Evolutionary conservation across 2,888 invertebrate species (phyloP).

Genomic region (Spialia ferax): DNA sequence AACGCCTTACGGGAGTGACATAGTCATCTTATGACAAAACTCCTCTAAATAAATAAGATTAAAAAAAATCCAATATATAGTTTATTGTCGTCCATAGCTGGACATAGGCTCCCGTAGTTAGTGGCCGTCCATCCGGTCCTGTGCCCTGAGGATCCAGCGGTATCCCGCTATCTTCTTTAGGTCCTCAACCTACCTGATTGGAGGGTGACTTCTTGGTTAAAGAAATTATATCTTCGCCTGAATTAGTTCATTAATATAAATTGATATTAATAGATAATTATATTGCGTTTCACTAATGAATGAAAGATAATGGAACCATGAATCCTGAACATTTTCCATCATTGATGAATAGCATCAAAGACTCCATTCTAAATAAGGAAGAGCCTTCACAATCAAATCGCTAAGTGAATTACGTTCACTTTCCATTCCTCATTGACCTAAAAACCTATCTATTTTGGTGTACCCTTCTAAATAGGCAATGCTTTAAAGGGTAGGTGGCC

Average conservation of each 20-base stretch:
- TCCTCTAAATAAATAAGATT: no score
- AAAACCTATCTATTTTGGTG: constrained; percentile 39
- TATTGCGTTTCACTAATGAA: background rate
- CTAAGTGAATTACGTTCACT: constrained; percentile 26
- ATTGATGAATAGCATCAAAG: background rate
- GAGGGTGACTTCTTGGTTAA: no score
- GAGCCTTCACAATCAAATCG: constrained; percentile 5
- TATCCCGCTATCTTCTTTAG: no score
- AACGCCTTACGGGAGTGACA: no score
- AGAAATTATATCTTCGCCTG: background rate
- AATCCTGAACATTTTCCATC: background rate
- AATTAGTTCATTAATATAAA: background rate
- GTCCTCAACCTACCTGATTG: no score
- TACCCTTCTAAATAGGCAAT: constrained; percentile 33
- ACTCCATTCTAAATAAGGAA: background rate
- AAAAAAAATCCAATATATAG: no score
- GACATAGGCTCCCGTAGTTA: no score
- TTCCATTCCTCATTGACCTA: constrained; percentile 31
- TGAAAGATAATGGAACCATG: background rate
- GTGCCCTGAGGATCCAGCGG: no score
- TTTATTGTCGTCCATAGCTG: no score
- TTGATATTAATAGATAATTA: background rate
- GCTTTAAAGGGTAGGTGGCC: constrained; percentile 31
- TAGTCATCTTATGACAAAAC: no score
- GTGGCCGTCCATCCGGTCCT: no score